phyloP scores from a whole-genome alignment of 1,140 invertebrate genomes.

The Mizuhopecten yessoensis region DNA sequence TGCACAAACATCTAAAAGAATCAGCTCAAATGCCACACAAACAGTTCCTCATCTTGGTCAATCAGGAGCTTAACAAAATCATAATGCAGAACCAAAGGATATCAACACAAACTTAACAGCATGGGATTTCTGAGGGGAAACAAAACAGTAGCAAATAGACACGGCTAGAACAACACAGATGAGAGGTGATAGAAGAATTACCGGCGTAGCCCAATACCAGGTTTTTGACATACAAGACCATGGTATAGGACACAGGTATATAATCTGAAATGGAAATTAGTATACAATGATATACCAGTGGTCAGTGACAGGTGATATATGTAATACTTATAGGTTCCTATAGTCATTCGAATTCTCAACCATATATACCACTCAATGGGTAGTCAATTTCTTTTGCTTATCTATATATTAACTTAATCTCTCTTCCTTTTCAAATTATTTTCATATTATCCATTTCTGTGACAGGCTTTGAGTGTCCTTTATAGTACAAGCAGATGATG shows the following conservation, averaged over 20 bases:
- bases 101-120: constrained; percentile 11
- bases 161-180: not conserved
- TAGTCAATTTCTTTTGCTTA: too few relatives aligned
- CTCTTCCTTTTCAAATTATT: not conserved
- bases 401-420: not conserved
- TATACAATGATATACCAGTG: constrained; percentile 3
- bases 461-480: too few relatives aligned
- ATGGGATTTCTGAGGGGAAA: not conserved
- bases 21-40: constrained; percentile 15
- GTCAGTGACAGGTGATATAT: not conserved
- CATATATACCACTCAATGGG: too few relatives aligned
- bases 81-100: constrained; percentile 9
- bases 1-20: constrained; percentile 39
- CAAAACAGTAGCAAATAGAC: constrained; percentile 5
- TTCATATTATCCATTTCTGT: too few relatives aligned
- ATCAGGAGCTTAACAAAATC: constrained; percentile 33
- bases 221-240: constrained; percentile 38
- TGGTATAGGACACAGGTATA: constrained; percentile 3
- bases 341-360: not conserved
- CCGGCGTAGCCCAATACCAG: constrained; percentile 22
- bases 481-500: too few relatives aligned
- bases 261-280: constrained; percentile 10
- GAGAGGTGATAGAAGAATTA: constrained; percentile 25
- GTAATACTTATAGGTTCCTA: not conserved
- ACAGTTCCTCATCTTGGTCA: constrained; percentile 32